Evolutionary conservation across 2,797 vertebrate genomes (phyloP).

Genomic region (Peromyscus nudipes): DNA sequence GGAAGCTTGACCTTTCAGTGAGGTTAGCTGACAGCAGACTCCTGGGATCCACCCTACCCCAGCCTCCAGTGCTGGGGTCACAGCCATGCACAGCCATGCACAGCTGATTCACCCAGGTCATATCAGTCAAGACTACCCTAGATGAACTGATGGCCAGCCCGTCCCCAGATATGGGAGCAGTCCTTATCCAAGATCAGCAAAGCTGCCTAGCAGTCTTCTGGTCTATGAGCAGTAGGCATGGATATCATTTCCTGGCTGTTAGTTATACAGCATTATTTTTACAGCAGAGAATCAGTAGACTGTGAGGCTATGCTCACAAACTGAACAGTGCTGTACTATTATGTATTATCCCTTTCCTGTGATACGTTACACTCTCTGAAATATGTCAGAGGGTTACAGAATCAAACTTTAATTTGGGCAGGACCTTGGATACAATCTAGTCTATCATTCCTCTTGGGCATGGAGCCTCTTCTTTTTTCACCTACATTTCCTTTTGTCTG

Average conservation of each 20-base stretch:
- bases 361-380: background rate
- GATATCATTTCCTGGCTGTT: background rate
- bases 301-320: background rate
- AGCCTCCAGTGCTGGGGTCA: background rate
- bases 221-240: background rate
- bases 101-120: background rate
- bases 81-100: too few relatives aligned
- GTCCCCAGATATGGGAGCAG: background rate
- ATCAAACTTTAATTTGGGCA: background rate
- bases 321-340: background rate
- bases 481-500: background rate
- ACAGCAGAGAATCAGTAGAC: background rate
- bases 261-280: background rate
- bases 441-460: background rate
- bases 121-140: background rate
- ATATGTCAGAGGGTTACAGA: background rate
- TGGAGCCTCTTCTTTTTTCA: background rate
- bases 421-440: background rate
- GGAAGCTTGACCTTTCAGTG: background rate
- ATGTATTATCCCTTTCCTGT: background rate
- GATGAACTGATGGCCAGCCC: background rate
- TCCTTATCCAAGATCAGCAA: background rate
- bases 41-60: background rate
- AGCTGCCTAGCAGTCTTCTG: background rate
- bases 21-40: background rate